Evolutionary conservation across 2,797 vertebrate genomes (phyloP).

Genomic region (Ctenosaura bakeri): DNA sequence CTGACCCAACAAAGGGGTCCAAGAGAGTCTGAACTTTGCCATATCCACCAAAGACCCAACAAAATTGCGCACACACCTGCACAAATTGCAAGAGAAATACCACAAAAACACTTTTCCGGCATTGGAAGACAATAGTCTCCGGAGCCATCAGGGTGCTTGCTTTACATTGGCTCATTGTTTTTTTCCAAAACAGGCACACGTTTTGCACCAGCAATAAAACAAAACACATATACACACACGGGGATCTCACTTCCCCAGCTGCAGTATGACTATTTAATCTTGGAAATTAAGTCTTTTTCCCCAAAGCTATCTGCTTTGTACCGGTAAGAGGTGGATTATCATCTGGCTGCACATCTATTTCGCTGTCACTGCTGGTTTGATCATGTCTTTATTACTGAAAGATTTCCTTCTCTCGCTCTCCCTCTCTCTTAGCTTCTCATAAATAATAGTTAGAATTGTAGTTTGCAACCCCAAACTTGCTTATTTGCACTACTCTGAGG

Average conservation of each 20-base stretch:
- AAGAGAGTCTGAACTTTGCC: background rate
- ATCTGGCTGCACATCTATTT: background rate
- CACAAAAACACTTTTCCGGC: background rate
- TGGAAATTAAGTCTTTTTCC: background rate
- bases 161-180: background rate
- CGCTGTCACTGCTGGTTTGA: background rate
- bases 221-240: background rate
- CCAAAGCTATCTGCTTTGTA: background rate
- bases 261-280: background rate
- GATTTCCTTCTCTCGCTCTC: background rate
- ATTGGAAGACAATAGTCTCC: background rate
- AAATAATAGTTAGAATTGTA: background rate
- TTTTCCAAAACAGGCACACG: background rate
- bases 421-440: fast-evolving
- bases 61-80: background rate
- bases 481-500: background rate
- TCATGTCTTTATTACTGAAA: background rate
- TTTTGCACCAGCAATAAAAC: no score
- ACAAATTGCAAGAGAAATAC: background rate
- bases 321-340: no score
- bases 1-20: background rate
- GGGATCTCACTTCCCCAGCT: no score
- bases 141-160: background rate
- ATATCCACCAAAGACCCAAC: background rate
- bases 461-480: fast-evolving